Base-by-base conservation (phyloP, 2,113 vertebrate species). In the Alligator mississippiensis region DNA sequence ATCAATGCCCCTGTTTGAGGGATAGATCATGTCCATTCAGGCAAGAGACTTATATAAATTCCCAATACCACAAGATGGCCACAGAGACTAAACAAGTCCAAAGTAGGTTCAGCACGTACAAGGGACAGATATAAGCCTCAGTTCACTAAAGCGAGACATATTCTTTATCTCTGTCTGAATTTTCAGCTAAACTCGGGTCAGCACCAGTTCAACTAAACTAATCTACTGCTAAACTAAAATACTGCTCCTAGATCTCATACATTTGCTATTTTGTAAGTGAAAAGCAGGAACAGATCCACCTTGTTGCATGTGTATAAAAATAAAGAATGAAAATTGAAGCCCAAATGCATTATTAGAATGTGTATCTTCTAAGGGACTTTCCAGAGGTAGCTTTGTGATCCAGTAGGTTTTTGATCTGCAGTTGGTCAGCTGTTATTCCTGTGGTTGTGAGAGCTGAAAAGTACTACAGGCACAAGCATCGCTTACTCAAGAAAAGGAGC, bases 201-300 rank as follows among this genome's bases (percentile, higher is more conserved):
- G 19, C 68, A 34, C 11, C 5, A 34, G 30, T 70, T 19, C n/a
- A 34, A 38, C 34, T 34, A 70, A 70, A 68, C 17, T n/a, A n/a
- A n/a, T n/a, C n/a, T n/a, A n/a, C n/a, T n/a, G n/a, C n/a, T n/a
- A n/a, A n/a, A n/a, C n/a, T n/a, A 11, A n/a, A 88, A 75, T 84
- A 62, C 0, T 6, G 9, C 63, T 88, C 47, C 28, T 85, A 0
- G 0, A 13, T 87, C 87, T 7, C 64, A 54, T 62, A 28, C 0
- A 0, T 76, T 79, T 89, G 6, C 64, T 66, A 14, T 66, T n/a
- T 16, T n/a, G 14, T n/a, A 66, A 16, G 28, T 66, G 15, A 68
- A 68, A 68, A 28, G 12, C 21, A 15, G 30, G 68, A 34, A 22
- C 19, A 72, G 9, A 38, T 22, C 30, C 30, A 72, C 38, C 30